Percentiles rank a stretch among this genome's conserved stretches.
Evolutionary conservation across 2,113 vertebrate genomes (phyloP).

Genomic region (Perca flavescens): DNA sequence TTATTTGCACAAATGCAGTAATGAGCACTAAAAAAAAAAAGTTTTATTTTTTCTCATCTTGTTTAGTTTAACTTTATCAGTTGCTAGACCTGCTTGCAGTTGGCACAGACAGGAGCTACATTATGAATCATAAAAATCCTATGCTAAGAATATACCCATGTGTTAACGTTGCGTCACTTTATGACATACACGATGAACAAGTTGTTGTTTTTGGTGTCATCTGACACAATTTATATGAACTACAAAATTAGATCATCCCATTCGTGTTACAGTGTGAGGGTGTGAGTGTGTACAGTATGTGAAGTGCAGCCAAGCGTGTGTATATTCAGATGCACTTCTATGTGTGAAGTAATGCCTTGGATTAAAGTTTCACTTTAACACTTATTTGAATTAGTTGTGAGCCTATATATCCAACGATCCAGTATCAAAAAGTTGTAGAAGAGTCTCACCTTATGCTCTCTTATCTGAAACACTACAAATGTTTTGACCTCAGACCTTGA

Average conservation of each 20-base stretch:
- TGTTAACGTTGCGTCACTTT: conserved; percentile 49
- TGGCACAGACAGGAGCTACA: background rate
- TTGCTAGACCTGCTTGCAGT: conserved; percentile 9
- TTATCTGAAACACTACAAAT: conserved; percentile 48
- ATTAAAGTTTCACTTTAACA: conserved; percentile 46
- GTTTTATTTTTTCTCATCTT: background rate
- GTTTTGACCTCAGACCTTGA: conserved; percentile 52
- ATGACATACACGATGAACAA: conserved; percentile 31
- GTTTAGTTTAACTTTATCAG: background rate
- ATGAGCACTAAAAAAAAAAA: background rate
- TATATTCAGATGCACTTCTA: conserved; percentile 19
- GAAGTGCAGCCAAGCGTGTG: conserved; percentile 7
- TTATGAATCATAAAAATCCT: conserved; percentile 9
- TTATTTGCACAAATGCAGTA: conserved; percentile 10
- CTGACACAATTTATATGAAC: conserved; percentile 35
- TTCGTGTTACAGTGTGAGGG: conserved; percentile 28
- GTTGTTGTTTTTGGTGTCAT: conserved; percentile 50
- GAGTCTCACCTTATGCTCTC: background rate
- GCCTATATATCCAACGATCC: conserved; percentile 15
- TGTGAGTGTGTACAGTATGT: conserved; percentile 24
- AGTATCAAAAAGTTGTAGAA: conserved; percentile 3
- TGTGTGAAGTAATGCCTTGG: conserved; percentile 34
- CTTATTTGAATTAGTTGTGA: conserved; percentile 30
- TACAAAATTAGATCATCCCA: conserved; percentile 49
- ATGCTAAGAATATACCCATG: conserved; percentile 60